Base-by-base conservation (phyloP, 1,140 invertebrate genomes). In the Drosophila orena region DNA sequence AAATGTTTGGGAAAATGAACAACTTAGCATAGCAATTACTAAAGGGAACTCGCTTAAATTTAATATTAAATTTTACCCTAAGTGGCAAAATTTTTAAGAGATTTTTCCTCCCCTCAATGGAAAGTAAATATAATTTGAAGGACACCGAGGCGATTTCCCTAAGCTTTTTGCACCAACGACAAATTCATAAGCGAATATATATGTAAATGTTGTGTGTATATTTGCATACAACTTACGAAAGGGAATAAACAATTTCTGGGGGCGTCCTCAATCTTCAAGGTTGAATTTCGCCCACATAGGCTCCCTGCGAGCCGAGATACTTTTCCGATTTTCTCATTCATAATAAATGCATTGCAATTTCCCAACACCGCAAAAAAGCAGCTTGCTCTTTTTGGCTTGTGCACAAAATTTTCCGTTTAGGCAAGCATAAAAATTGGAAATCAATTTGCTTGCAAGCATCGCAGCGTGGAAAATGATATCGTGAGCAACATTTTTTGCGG, bases 371-470 rank as follows among this genome's bases (percentile, higher is more conserved):
- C 22, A 34, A 34, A 17, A 34, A 17, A 56, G 20, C 30, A 24
- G 30, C 34, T 70, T 44, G 22, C 11, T 43, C 53, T 50, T 43
- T 12, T 56, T 50, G 56, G 61, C 43, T 14, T 65, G 17, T 52
- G 38, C 47, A 44, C 46, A 68, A 54, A 54, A 83, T 84, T 83
- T 83, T 83, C 80, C 57, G 80, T 84, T 84, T 84, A 79, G 76
- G 80, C 76, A 58, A 83, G 79, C 79, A 58, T 84, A 83, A 83
- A 84, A 84, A 83, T 83, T 78, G 80, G 75, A 83, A 83, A 83
- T 83, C 79, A 83, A 83, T 83, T 79, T 56, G 27, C 22, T 43
- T 53, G 27, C 61, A 69, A 54, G 49, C 68, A 70, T 40, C 68
- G 52, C 68, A 81, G 75, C 74, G 60, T 79, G 61, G 57, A 70